Conservation (phyloP, 1,140 invertebrate genomes). For the Drosophila bocqueti region DNA sequence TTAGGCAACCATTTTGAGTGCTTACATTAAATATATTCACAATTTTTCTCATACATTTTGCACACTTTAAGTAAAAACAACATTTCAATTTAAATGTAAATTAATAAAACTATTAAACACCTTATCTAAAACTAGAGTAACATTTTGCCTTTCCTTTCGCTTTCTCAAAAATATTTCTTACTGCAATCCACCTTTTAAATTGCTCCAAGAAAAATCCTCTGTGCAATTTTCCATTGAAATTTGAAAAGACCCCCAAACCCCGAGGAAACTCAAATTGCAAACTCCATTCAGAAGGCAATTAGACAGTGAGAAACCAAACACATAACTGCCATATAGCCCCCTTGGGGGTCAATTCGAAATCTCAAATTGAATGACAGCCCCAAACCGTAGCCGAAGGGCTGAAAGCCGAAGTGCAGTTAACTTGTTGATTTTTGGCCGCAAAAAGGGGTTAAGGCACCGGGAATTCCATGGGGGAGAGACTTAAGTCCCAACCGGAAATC, state of each 20-base stretch:
- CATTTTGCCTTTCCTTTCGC: background rate
- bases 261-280: slow-evolving; percentile 18
- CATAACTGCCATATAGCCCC: slow-evolving; percentile 36
- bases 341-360: slow-evolving; percentile 33
- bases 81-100: background rate
- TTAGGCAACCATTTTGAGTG: background rate
- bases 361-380: slow-evolving; percentile 54
- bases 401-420: slow-evolving; percentile 63
- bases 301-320: slow-evolving; percentile 61
- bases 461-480: background rate
- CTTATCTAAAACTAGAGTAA: background rate
- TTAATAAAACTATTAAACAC: background rate
- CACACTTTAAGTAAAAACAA: background rate
- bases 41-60: background rate
- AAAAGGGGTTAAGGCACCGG: background rate
- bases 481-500: slow-evolving; percentile 32
- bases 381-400: slow-evolving; percentile 17
- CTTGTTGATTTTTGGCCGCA: slow-evolving; percentile 72
- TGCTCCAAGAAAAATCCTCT: background rate
- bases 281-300: slow-evolving; percentile 49
- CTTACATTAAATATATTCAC: background rate
- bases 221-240: background rate
- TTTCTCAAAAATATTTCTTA: background rate
- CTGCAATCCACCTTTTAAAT: background rate
- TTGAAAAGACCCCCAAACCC: background rate